Percentiles rank a stretch among this genome's conserved stretches.
These are phyloP conservation scores for Dasysyrphus tricinctus DNA, from an alignment of 2,888 invertebrate species.

Conservation along the genomic window DNA sequence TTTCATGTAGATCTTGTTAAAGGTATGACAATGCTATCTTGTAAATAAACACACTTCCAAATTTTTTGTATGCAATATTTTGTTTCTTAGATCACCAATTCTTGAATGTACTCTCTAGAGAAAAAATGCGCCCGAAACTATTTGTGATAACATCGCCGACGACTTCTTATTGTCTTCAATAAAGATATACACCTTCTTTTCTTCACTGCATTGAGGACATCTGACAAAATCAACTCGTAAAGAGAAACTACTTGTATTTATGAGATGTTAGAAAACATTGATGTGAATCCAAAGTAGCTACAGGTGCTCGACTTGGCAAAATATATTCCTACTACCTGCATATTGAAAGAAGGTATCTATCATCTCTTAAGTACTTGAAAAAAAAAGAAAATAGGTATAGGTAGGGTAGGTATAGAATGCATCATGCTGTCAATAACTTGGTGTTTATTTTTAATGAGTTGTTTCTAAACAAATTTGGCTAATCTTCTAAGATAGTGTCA, in stretches of 20 bases:
- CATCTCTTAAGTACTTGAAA: conserved; percentile 17
- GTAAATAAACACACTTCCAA: no score
- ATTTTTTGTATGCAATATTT: neutral
- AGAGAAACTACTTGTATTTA: neutral
- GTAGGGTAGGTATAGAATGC: neutral
- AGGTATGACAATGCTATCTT: no score
- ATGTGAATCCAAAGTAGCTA: conserved; percentile 26
- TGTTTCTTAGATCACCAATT: neutral
- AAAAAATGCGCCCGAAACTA: conserved; percentile 5
- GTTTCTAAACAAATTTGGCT: conserved; percentile 69
- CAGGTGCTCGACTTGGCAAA: conserved; percentile 42
- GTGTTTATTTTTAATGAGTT: conserved; percentile 73
- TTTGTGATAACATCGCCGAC: conserved; percentile 29
- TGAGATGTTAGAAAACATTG: neutral
- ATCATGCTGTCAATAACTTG: conserved; percentile 39
- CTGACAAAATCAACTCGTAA: conserved; percentile 8
- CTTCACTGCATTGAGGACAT: conserved; percentile 2
- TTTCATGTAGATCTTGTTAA: no score
- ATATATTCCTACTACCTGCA: conserved; percentile 26
- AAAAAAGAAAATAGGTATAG: neutral
- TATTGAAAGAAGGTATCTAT: neutral
- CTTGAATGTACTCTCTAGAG: neutral
- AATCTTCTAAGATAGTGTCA: conserved; percentile 58
- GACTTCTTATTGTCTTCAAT: neutral
- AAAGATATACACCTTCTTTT: conserved; percentile 14